These are phyloP conservation scores for Ariopsis seemanni DNA, from an alignment of 2,113 vertebrate genomes.

Conservation along the genomic window DNA sequence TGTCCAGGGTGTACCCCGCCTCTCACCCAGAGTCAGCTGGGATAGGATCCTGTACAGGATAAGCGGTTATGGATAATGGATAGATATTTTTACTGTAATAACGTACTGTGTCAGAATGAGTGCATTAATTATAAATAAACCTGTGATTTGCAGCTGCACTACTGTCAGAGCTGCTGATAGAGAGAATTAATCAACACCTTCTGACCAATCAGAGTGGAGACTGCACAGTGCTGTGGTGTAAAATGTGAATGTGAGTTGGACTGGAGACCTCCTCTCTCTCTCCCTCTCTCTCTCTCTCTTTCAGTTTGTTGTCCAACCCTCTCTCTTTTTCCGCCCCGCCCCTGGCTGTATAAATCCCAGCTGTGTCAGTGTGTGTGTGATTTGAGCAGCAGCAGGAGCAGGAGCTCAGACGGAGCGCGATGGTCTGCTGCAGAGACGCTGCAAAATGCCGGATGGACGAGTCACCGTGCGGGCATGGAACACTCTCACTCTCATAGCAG, in stretches of 20 bases:
- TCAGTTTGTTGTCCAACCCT: background rate
- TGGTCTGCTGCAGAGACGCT: conserved; percentile 32
- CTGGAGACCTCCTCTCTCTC: background rate
- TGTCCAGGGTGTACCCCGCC: no score
- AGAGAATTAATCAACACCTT: background rate
- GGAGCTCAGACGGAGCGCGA: conserved; percentile 29
- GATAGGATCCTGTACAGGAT: no score
- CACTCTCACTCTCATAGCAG: conserved; percentile 29
- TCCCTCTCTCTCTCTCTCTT: background rate
- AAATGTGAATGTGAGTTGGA: background rate
- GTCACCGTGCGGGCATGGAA: conserved; percentile 24
- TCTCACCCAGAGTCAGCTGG: no score
- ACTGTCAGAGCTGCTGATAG: background rate
- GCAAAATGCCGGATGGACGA: conserved; percentile 32
- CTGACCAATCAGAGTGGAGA: background rate
- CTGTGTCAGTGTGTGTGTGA: conserved; percentile 16
- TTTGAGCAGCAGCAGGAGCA: conserved; percentile 30
- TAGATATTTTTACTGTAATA: no score
- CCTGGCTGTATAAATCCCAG: background rate
- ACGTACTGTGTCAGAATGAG: background rate
- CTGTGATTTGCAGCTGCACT: background rate
- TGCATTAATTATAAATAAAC: background rate
- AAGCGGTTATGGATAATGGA: no score
- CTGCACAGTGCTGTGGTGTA: background rate
- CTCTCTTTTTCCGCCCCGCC: background rate